These are phyloP conservation scores for Antennarius maculatus DNA, from an alignment of 2,797 vertebrate species.

Conservation along the genomic window DNA sequence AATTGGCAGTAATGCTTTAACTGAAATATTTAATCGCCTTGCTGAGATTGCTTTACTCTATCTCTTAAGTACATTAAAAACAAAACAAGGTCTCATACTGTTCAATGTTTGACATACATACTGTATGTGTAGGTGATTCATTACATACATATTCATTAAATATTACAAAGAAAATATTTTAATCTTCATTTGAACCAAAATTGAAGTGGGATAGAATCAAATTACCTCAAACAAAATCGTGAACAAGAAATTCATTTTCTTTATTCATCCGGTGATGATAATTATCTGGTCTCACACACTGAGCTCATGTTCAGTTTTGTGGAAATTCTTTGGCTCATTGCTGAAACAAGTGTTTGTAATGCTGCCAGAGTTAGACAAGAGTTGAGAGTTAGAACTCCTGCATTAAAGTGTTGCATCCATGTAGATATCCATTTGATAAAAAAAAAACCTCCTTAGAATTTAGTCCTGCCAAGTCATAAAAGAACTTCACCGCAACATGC, in stretches of 20 bases:
- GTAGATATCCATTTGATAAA: conserved; percentile 25
- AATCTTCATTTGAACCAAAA: conserved; percentile 7
- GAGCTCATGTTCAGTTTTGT: conserved; percentile 17
- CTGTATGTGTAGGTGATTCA: not conserved
- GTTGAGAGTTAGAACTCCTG: conserved; percentile 16
- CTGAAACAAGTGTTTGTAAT: conserved; percentile 1
- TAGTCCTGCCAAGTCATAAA: conserved; percentile 2
- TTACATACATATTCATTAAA: too few species aligned
- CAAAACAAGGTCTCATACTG: conserved; percentile 2
- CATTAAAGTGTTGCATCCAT: conserved; percentile 14
- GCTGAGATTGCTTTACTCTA: not conserved
- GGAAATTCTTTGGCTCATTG: conserved; percentile 8
- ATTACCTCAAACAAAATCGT: too few species aligned
- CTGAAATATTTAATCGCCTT: conserved; percentile 9
- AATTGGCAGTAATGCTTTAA: conserved; percentile 10
- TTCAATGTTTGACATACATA: not conserved
- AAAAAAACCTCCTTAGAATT: conserved; percentile 7
- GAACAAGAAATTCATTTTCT: not conserved
- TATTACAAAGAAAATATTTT: too few species aligned
- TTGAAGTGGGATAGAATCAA: not conserved
- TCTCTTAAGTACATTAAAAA: not conserved
- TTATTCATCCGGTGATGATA: conserved; percentile 12
- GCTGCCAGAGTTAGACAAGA: conserved; percentile 12
- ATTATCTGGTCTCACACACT: conserved; percentile 12
- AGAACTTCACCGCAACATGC: not conserved